A percentile compares a stretch with the other conserved stretches of the same genome.
phyloP scores from a whole-genome alignment of 2,113 vertebrate species.

The Sarotherodon lohbergeri region DNA sequence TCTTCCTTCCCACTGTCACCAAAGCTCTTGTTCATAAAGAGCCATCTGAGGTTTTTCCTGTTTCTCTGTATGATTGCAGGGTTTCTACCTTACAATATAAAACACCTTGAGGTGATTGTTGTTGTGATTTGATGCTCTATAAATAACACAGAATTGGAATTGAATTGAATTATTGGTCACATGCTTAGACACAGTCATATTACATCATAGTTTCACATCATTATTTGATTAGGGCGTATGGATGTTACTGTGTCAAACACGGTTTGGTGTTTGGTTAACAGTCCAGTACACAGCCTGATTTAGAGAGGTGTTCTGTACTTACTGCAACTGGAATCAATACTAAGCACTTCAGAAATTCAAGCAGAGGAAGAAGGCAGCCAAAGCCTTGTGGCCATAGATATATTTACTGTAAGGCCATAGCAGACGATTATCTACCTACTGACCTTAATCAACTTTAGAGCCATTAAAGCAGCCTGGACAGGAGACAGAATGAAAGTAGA shows the following conservation, averaged over 20 bases:
- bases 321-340: slow-evolving; percentile 60
- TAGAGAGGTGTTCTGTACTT: slow-evolving; percentile 36
- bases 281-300: slow-evolving; percentile 26
- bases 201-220: neutral
- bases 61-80: neutral
- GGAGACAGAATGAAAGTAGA: slow-evolving; percentile 28
- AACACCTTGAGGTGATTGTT: neutral
- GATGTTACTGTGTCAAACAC: slow-evolving; percentile 25
- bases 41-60: neutral
- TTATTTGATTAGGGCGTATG: neutral
- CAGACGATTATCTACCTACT: slow-evolving; percentile 24
- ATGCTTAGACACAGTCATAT: neutral
- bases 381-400: neutral
- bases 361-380: slow-evolving; percentile 8
- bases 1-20: neutral
- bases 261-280: slow-evolving; percentile 25
- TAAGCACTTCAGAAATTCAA: slow-evolving; percentile 33
- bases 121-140: neutral
- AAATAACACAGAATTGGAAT: neutral
- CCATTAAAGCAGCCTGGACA: slow-evolving; percentile 28
- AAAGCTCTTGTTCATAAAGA: neutral
- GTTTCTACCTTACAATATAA: neutral
- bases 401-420: slow-evolving; percentile 51
- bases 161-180: neutral
- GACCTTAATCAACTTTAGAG: slow-evolving; percentile 57